These are phyloP conservation scores for Heliconius eleuchia DNA, from an alignment of 1,140 invertebrate species.

Conservation along the genomic window DNA sequence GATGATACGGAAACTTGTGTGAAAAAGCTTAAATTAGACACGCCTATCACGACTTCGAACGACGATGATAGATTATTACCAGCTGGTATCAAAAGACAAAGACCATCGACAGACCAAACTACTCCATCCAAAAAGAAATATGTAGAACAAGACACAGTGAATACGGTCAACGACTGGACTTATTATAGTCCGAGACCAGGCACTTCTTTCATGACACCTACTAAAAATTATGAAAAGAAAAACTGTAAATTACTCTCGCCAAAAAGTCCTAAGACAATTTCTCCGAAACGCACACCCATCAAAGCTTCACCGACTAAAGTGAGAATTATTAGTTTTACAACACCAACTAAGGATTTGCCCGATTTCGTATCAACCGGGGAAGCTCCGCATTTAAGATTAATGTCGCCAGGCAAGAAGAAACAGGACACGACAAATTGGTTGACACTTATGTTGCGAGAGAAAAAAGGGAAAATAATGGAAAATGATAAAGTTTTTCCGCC, in stretches of 20 bases:
- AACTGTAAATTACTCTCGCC: conserved; percentile 53
- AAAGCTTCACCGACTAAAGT: conserved; percentile 55
- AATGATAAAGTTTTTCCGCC: conserved; percentile 81
- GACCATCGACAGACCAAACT: conserved; percentile 17
- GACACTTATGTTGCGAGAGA: conserved; percentile 85
- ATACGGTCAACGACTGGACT: conserved; percentile 44
- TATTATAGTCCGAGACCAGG: conserved; percentile 52
- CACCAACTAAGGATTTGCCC: conserved; percentile 88
- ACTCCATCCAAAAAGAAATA: conserved; percentile 32
- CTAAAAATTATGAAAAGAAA: conserved; percentile 62
- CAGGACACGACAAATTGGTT: conserved; percentile 87
- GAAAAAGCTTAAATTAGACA: conserved; percentile 52
- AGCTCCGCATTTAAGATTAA: conserved; percentile 86
- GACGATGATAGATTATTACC: conserved; percentile 45
- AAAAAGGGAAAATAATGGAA: conserved; percentile 47
- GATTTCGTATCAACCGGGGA: conserved; percentile 89
- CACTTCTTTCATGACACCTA: conserved; percentile 62
- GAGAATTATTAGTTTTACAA: conserved; percentile 71
- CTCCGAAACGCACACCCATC: conserved; percentile 41
- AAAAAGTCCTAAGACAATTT: conserved; percentile 46
- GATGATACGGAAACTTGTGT: conserved; percentile 44
- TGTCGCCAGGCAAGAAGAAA: conserved; percentile 86
- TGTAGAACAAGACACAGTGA: conserved; percentile 26
- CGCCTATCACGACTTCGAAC: conserved; percentile 32
- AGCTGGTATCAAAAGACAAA: conserved; percentile 48